Evolutionary conservation across 2,113 vertebrate genomes (phyloP).

Genomic region (Ageneiosus marmoratus): DNA sequence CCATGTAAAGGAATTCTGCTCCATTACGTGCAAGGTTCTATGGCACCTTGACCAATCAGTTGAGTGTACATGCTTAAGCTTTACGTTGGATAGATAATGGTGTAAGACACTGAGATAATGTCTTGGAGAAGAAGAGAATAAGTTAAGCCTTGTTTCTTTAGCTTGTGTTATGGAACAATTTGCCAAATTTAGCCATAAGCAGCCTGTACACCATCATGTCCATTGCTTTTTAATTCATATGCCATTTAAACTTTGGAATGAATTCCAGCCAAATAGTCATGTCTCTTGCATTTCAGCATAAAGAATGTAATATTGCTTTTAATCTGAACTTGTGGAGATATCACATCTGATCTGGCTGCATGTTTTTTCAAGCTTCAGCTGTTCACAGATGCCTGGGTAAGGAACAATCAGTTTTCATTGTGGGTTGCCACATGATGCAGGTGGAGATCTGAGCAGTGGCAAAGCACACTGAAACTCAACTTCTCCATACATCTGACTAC

Average conservation of each 20-base stretch:
- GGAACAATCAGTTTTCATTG: neutral
- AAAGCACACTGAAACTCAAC: neutral
- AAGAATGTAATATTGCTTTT: neutral
- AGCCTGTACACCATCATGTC: neutral
- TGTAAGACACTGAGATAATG: neutral
- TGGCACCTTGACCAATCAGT: neutral
- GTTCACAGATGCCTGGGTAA: neutral
- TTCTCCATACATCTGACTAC: neutral
- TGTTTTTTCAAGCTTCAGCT: neutral
- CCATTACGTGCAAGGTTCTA: neutral
- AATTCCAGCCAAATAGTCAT: neutral
- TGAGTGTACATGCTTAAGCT: neutral
- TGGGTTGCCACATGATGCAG: neutral
- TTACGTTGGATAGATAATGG: neutral
- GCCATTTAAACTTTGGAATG: neutral
- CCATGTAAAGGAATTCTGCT: neutral
- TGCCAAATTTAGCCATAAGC: neutral
- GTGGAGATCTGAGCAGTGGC: neutral
- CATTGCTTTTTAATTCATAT: neutral
- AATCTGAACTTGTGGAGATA: neutral
- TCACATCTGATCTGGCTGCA: constrained; percentile 3
- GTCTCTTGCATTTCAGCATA: neutral
- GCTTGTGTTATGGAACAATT: neutral
- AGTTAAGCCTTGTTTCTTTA: neutral
- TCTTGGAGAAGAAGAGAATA: neutral